A percentile compares a stretch with the other conserved stretches of the same genome.
These are phyloP conservation scores for Colletes collaris DNA, from an alignment of 2,888 invertebrate species.

Conservation along the genomic window DNA sequence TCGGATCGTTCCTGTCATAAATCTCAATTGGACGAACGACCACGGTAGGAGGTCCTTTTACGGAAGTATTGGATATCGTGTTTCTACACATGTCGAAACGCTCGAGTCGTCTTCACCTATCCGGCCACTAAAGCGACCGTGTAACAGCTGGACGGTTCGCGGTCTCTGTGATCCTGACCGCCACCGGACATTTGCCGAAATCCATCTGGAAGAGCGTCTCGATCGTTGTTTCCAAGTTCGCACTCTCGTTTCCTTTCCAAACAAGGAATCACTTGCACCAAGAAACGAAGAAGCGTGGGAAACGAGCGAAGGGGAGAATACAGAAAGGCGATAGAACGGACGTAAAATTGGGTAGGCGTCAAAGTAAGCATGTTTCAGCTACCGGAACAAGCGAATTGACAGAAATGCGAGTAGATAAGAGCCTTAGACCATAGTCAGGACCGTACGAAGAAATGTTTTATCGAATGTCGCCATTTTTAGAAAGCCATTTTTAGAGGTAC, in stretches of 20 bases:
- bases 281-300: too few relatives aligned
- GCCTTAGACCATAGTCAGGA: too few relatives aligned
- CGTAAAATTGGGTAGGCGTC: too few relatives aligned
- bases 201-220: conserved; percentile 24
- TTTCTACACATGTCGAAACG: conserved; percentile 79
- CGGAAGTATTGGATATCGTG: conserved; percentile 78
- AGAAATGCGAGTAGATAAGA: too few relatives aligned
- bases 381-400: too few relatives aligned
- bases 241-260: conserved; percentile 32
- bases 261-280: background rate
- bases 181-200: conserved; percentile 48
- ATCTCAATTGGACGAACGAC: conserved; percentile 50
- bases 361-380: too few relatives aligned
- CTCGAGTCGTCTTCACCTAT: conserved; percentile 69
- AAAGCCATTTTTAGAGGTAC: too few relatives aligned
- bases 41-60: conserved; percentile 51
- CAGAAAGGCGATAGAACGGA: too few relatives aligned
- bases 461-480: too few relatives aligned
- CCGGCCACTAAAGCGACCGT: conserved; percentile 55
- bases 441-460: too few relatives aligned
- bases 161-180: conserved; percentile 66
- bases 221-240: conserved; percentile 26
- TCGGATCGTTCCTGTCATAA: conserved; percentile 31
- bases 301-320: too few relatives aligned
- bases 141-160: conserved; percentile 68